Conservation (phyloP, 2,113 vertebrate species). For the Cynocephalus volans region DNA sequence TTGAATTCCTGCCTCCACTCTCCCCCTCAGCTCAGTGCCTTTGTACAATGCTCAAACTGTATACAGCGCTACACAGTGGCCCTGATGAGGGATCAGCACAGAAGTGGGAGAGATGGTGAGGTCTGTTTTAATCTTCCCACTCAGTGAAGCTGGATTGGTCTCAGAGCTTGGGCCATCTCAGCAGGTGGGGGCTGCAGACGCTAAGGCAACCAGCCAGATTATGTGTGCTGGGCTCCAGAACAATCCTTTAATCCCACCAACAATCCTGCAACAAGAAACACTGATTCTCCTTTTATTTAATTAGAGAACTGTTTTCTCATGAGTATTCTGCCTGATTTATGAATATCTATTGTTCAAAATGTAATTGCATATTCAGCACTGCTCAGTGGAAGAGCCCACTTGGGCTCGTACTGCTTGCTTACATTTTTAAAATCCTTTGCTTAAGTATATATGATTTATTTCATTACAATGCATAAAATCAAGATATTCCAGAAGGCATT, state of each 20-base stretch:
- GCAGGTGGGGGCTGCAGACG: not conserved
- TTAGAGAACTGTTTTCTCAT: slow-evolving; percentile 87
- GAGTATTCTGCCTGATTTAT: slow-evolving; percentile 84
- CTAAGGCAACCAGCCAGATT: not conserved
- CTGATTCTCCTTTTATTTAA: slow-evolving; percentile 86
- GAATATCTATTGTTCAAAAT: slow-evolving; percentile 88
- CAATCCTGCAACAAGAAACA: slow-evolving; percentile 86
- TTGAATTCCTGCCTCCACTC: accelerated
- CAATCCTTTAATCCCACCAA: slow-evolving; percentile 80
- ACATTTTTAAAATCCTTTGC: slow-evolving; percentile 63
- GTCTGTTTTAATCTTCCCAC: not conserved
- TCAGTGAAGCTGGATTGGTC: not conserved
- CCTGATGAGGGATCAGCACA: not conserved
- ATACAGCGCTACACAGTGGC: not conserved
- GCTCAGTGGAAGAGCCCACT: slow-evolving; percentile 81
- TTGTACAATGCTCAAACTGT: not conserved
- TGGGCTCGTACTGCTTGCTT: slow-evolving; percentile 67
- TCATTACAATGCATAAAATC: not conserved
- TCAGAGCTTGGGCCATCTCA: accelerated
- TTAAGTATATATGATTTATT: slow-evolving; percentile 66
- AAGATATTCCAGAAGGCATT: slow-evolving; percentile 34
- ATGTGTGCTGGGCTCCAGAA: slow-evolving; percentile 61
- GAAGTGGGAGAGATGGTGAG: accelerated
- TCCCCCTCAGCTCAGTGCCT: not conserved
- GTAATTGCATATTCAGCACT: slow-evolving; percentile 85